Base-by-base conservation (phyloP, 2,888 invertebrate genomes). In the Mechanitis mazaeus region DNA sequence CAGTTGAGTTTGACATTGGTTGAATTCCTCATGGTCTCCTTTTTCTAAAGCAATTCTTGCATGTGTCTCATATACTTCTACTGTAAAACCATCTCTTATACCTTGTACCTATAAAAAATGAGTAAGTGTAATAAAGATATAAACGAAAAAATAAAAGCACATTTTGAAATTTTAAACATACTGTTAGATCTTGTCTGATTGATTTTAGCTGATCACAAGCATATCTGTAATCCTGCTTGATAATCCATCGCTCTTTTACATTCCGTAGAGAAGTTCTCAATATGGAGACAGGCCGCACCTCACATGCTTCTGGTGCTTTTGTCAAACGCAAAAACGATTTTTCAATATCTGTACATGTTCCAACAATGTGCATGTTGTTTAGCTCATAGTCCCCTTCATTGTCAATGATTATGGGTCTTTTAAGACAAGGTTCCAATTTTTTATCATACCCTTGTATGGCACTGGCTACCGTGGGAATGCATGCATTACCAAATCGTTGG, bases 21-120 rank as follows among this genome's bases (percentile, higher is more conserved):
- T 99, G 81, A 99, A 99, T 83, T 99, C 99, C 80, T 98, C 98
- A 82, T 98, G 98, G 81, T 99, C 99, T 59, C 97, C 97, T 88
- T 96, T 98, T 84, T 99, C 99, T 82, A 99, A 92, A 57, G 99
- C 98, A 76, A 99, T 97, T 60, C 98, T 92, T 3, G 98, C 99
- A 91, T 99, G 99, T 3, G 98, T 98, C 91, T 99, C 99, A 89
- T 99, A 99, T 11, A 99, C 99, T 79, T 96, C 93, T n/a, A 99
- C 95, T 60, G 99, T 98, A 80, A 99, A 98, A 69, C 92, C 92
- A 89, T 98, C 96, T 71, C 99, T 91, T 71, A 99, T 93, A 75
- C 98, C 97, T 93, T 99, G 99, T 56, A 98, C 96, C 96, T 97
- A 73, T 9, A 89, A 81, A 71, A 2, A 35, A 6, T 20, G 50